Conservation (phyloP, 2,113 vertebrate species). For the Aptenodytes forsteri region DNA sequence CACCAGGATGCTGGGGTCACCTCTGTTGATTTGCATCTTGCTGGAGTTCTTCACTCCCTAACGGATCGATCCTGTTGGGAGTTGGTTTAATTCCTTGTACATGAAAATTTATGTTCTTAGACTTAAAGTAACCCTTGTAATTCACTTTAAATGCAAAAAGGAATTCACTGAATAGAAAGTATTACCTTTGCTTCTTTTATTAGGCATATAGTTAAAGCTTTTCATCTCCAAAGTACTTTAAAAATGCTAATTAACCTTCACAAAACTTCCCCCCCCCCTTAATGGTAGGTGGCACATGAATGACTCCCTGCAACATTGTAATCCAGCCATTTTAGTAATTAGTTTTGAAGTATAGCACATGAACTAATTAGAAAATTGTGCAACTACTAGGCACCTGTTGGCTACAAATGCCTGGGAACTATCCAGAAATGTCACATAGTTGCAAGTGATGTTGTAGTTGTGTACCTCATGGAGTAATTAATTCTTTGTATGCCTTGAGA, state of each 20-base stretch:
- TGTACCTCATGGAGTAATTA: constrained; percentile 19
- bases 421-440: constrained; percentile 17
- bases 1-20: not conserved
- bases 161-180: constrained; percentile 11
- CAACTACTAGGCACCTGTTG: constrained; percentile 44
- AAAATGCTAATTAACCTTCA: constrained; percentile 69
- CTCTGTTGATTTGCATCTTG: constrained; percentile 5
- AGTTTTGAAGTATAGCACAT: constrained; percentile 65
- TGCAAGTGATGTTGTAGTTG: constrained; percentile 24
- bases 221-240: constrained; percentile 63
- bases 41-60: not conserved
- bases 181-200: constrained; percentile 57
- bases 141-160: constrained; percentile 10
- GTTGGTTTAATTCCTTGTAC: constrained; percentile 32
- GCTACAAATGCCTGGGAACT: constrained; percentile 33
- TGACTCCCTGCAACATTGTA: constrained; percentile 62
- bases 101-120: constrained; percentile 50
- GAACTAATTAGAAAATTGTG: constrained; percentile 66
- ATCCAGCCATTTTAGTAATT: constrained; percentile 61
- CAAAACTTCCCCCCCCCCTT: constrained; percentile 43
- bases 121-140: constrained; percentile 24
- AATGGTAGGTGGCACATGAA: constrained; percentile 59
- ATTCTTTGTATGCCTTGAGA: not conserved
- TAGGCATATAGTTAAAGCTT: constrained; percentile 55
- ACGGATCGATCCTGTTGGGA: not conserved